Base-by-base conservation (phyloP, 1,140 invertebrate species). In the Procambarus clarkii region DNA sequence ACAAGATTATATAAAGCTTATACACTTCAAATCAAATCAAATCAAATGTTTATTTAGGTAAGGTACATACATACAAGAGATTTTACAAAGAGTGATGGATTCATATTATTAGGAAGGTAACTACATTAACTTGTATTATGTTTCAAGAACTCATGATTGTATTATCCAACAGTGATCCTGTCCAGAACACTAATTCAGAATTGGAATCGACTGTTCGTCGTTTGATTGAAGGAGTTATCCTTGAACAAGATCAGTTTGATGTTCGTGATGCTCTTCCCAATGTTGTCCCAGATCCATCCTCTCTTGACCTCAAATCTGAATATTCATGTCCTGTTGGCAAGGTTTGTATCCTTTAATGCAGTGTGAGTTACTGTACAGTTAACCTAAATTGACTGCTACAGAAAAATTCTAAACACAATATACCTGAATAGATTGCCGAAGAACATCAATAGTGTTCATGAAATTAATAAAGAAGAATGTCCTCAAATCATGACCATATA, bases 201-300 rank as follows among this genome's bases (percentile, higher is more conserved):
- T 97, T 98, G 94, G 96, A 97, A 93, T 96, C 97, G 15, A 97
- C 96, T 8, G 97, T 99, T 2, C 96, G 98, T 94, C 95, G 96
- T 86, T 94, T 99, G 50, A 95, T 98, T 83, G 97, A 98, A 94
- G 97, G 97, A 94, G 95, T 98, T 0, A 98, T 99, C 92, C 95
- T 98, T 11, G 98, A 98, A 95, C 97, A 93, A 94, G 97, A 98
- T 95, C 97, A 98, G 94, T 98, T 98, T 94, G 97, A 98, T 93
- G 98, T 99, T 2, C 96, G 97, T 93, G 97, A 98, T 92, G 98
- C 98, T 93, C 94, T 99, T 64, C 98, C 98, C 13, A 99, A 99
- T 93, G 99, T 98, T 0, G 96, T 98, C 0, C 97, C 98, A 0
- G 98, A 99, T 94, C 97, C 98, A 81, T 97, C 97, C 3, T 98